Conservation (phyloP, 2,888 invertebrate genomes). For the Hypomecis punctinalis region DNA sequence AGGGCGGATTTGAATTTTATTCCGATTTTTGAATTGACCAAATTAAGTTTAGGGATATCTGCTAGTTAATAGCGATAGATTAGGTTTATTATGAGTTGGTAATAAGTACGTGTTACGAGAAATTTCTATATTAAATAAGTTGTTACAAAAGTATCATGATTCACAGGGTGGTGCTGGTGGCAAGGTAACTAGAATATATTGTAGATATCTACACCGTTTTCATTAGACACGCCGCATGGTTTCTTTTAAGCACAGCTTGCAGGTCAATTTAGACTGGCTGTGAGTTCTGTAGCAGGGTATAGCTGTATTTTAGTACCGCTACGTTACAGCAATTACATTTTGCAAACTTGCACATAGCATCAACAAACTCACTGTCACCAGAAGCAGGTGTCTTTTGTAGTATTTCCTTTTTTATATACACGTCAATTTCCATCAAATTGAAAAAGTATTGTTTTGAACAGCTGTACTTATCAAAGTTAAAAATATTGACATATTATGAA, state of each 20-base stretch:
- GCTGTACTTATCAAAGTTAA: neutral
- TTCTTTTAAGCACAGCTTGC: slow-evolving; percentile 59
- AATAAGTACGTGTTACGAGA: neutral
- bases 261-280: slow-evolving; percentile 58
- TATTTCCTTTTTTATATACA: neutral
- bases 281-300: slow-evolving; percentile 26
- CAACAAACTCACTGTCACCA: slow-evolving; percentile 10
- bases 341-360: slow-evolving; percentile 7
- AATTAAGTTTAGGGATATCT: too few species aligned
- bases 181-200: slow-evolving; percentile 73
- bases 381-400: neutral
- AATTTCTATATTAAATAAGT: slow-evolving; percentile 15
- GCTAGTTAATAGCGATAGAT: too few species aligned
- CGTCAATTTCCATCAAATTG: neutral
- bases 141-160: slow-evolving; percentile 62
- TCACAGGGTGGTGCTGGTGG: slow-evolving; percentile 81
- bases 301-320: slow-evolving; percentile 15
- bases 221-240: slow-evolving; percentile 69
- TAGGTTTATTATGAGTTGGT: too few species aligned
- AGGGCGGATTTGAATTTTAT: too few species aligned
- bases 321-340: slow-evolving; percentile 11
- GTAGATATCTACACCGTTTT: slow-evolving; percentile 53
- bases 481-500: neutral
- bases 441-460: neutral
- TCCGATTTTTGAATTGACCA: too few species aligned